Conservation (phyloP, 2,113 vertebrate species). For the Melanerpes aurifrons region DNA sequence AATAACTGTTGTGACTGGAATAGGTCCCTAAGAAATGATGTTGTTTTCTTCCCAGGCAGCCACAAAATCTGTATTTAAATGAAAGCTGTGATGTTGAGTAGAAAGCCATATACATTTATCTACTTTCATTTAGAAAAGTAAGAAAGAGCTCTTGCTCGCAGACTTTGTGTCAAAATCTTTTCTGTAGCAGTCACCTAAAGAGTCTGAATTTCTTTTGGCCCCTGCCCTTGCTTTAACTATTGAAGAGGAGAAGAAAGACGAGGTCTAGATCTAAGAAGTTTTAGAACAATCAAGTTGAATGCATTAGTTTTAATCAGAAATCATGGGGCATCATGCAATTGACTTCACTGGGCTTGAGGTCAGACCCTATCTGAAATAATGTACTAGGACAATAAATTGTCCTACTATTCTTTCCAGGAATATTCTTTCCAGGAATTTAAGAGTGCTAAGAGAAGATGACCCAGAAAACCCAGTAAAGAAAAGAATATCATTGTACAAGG, state of each 20-base stretch:
- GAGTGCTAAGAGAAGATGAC: background rate
- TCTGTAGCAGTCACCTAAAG: background rate
- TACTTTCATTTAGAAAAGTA: background rate
- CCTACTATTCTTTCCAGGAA: background rate
- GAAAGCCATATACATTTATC: background rate
- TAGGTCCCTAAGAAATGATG: background rate
- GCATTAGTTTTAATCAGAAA: background rate
- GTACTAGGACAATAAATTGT: background rate
- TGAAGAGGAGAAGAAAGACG: background rate
- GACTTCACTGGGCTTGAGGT: background rate
- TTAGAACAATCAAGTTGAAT: background rate
- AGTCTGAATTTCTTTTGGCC: background rate
- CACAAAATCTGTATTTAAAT: background rate
- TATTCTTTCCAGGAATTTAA: background rate
- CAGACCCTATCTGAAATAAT: background rate
- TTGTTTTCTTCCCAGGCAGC: background rate
- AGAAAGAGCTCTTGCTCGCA: background rate
- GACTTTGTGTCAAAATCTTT: background rate
- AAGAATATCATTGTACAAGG: background rate
- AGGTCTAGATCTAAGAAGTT: background rate
- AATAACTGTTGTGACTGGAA: background rate
- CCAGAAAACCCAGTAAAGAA: background rate
- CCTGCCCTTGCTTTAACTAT: background rate
- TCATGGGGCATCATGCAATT: background rate
- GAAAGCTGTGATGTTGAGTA: background rate